Conservation (phyloP, 2,797 vertebrate species). For the Myripristis jacobus region DNA sequence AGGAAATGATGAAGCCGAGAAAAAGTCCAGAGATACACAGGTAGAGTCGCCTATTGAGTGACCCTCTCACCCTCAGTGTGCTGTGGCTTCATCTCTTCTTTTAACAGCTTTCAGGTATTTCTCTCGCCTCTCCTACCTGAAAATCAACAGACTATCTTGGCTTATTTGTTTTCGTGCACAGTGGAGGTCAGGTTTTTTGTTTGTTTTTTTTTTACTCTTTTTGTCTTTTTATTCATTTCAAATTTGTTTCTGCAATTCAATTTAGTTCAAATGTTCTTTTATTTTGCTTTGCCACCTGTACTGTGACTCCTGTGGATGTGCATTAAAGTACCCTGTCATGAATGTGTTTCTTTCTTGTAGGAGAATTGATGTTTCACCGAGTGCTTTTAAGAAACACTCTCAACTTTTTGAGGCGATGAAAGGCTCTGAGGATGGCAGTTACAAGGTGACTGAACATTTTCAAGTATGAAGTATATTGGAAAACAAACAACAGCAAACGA, state of each 20-base stretch:
- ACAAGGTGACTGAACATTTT: conserved; percentile 97
- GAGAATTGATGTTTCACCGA: conserved; percentile 99
- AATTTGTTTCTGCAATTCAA: conserved; percentile 21
- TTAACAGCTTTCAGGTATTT: conserved; percentile 79
- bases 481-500: conserved; percentile 73
- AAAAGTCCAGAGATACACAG: conserved; percentile 99
- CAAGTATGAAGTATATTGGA: conserved; percentile 90
- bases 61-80: conserved; percentile 76
- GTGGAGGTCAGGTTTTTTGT: conserved; percentile 68
- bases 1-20: conserved; percentile 93
- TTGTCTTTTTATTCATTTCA: conserved; percentile 41
- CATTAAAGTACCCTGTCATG: conserved; percentile 16
- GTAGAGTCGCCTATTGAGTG: conserved; percentile 83
- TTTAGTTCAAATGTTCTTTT: conserved; percentile 5
- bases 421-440: conserved; percentile 93
- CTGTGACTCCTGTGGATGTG: background rate
- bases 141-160: conserved; percentile 64
- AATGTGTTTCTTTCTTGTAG: conserved; percentile 77
- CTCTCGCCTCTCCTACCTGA: conserved; percentile 68
- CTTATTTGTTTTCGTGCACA: conserved; percentile 67
- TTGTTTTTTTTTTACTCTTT: conserved; percentile 15
- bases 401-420: conserved; percentile 97
- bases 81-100: conserved; percentile 80
- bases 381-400: conserved; percentile 99
- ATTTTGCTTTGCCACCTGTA: background rate